Evolutionary conservation across 2,113 vertebrate genomes (phyloP), one percentile per base, ranked within the genome.

Genomic region (Callipepla californica): DNA sequence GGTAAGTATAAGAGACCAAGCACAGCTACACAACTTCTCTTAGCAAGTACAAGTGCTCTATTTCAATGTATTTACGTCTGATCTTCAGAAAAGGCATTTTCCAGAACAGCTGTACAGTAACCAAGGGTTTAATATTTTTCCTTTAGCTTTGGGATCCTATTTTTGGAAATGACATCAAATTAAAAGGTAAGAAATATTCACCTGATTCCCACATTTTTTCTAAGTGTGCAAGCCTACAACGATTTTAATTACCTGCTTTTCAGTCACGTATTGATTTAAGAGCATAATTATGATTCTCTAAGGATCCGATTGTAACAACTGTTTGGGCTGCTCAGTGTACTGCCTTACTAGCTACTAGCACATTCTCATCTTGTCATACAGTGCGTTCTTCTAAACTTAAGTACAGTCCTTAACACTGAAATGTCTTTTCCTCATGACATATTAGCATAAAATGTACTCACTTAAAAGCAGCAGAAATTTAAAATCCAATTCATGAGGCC

Each of bases 201-300:
- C 57, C 13, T 3, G n/a, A 76, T 51, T 61, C 45, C 47, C 69
- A 67, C 11, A 13, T n/a, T 93, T 59, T 69, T 90, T 61, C 57
- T 68, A 78, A 78, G 28, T 50, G 10, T 70, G 61, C n/a, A 65
- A 91, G 28, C 65, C 48, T 75, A 34, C 84, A 44, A 58, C 28
- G 47, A 72, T 81, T 42, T 74, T 50, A 92, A 90, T 85, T 87
- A 91, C 40, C 21, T 44, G 6, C 47, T 93, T 90, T 47, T 86
- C 73, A 57, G 50, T 61, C 57, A 88, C 63, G 47, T 40, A 58
- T 21, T 74, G 50, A 89, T 77, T 87, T 80, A 93, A 92, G 32
- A 61, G 26, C 59, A 63, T 58, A 63, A 70, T 38, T 78, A 45
- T 38, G 28, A 50, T 55, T 84, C 68, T 59, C 57, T 75, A 59